A percentile compares a stretch with the other conserved stretches of the same genome.
phyloP scores from a whole-genome alignment of 2,888 invertebrate species.

The Eucera pruinosa region DNA sequence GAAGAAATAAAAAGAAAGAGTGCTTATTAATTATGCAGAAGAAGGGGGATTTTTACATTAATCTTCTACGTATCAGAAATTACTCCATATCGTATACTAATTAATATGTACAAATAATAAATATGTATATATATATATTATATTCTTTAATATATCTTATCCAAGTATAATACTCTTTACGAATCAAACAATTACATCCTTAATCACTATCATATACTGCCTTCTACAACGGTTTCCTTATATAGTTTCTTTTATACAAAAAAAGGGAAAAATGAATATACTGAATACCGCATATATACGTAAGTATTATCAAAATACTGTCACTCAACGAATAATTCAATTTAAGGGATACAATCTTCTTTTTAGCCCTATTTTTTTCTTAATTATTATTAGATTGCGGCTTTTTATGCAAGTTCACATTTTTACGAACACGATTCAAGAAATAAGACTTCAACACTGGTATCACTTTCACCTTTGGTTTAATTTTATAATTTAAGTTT shows the following conservation, averaged over 20 bases:
- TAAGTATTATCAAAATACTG: slow-evolving; percentile 27
- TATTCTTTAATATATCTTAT: slow-evolving; percentile 37
- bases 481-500: too few relatives aligned
- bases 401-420: too few relatives aligned
- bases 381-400: too few relatives aligned
- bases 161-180: slow-evolving; percentile 50
- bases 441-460: too few relatives aligned
- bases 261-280: neutral
- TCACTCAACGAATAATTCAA: slow-evolving; percentile 19
- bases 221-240: slow-evolving; percentile 13
- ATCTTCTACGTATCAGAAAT: slow-evolving; percentile 29
- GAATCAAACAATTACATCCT: slow-evolving; percentile 39
- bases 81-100: slow-evolving; percentile 62
- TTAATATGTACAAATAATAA: slow-evolving; percentile 79
- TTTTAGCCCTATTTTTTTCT: neutral
- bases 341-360: neutral
- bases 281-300: slow-evolving; percentile 4
- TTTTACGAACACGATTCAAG: too few relatives aligned
- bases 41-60: slow-evolving; percentile 21
- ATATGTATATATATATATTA: slow-evolving; percentile 62
- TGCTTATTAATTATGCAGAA: slow-evolving; percentile 6
- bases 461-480: too few relatives aligned
- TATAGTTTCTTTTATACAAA: neutral
- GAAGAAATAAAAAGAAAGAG: neutral
- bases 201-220: slow-evolving; percentile 26